phyloP scores from a whole-genome alignment of 2,888 invertebrate genomes.

The Pseudococcus longispinus region DNA sequence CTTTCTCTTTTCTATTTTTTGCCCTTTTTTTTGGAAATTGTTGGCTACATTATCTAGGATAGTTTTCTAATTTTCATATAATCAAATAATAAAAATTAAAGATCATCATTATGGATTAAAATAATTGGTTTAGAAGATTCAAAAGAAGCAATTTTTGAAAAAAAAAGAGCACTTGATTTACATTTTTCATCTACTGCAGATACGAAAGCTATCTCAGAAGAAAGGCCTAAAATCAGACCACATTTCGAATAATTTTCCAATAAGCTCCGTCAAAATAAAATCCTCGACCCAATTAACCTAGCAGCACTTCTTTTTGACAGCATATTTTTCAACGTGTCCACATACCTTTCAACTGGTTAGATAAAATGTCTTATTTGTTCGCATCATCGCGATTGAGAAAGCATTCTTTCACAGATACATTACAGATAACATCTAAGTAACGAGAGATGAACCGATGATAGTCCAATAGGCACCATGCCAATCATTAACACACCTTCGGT shows the following conservation, averaged over 20 bases:
- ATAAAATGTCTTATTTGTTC: background rate
- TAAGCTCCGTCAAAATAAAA: background rate
- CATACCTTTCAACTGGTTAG: background rate
- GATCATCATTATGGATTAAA: too few relatives aligned
- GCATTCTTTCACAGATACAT: constrained; percentile 16
- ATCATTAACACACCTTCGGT: background rate
- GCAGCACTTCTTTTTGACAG: background rate
- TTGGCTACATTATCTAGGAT: too few relatives aligned
- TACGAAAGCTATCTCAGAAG: background rate
- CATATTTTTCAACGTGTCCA: background rate
- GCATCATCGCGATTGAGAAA: background rate
- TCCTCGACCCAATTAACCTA: background rate
- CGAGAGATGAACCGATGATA: constrained; percentile 1
- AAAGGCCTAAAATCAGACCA: background rate
- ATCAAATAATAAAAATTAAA: too few relatives aligned
- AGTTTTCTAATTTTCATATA: too few relatives aligned
- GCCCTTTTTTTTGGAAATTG: too few relatives aligned
- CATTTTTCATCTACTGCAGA: too few relatives aligned
- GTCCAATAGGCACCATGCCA: constrained; percentile 3
- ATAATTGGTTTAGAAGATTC: too few relatives aligned
- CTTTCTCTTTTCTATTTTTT: too few relatives aligned
- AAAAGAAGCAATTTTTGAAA: too few relatives aligned
- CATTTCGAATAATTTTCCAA: background rate
- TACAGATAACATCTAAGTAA: background rate
- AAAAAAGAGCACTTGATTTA: too few relatives aligned